phyloP scores from a whole-genome alignment of 1,140 invertebrate genomes.

The Archegozetes longisetosus region DNA sequence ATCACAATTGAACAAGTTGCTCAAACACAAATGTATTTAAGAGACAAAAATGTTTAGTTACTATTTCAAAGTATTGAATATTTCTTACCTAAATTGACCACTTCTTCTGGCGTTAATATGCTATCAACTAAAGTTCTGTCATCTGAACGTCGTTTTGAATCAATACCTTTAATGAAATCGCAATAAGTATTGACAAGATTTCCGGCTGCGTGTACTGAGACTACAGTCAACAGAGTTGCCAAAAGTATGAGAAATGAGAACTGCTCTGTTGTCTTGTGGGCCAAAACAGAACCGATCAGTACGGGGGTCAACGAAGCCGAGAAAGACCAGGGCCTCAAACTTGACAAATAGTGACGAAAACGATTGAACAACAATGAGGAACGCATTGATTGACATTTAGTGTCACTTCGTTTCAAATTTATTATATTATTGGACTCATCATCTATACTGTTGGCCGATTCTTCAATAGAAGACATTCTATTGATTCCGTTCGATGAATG shows the following conservation, averaged over 20 bases:
- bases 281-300: constrained; percentile 62
- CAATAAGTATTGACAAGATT: constrained; percentile 95
- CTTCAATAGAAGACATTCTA: too few relatives aligned
- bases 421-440: too few relatives aligned
- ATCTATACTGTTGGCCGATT: too few relatives aligned
- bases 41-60: too few relatives aligned
- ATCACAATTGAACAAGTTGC: background rate
- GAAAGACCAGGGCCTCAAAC: constrained; percentile 77
- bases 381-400: too few relatives aligned
- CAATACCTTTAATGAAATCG: constrained; percentile 83
- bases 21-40: background rate
- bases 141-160: constrained; percentile 67
- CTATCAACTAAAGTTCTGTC: constrained; percentile 83
- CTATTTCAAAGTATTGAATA: too few relatives aligned
- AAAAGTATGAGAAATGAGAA: constrained; percentile 62
- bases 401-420: too few relatives aligned
- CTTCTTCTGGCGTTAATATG: constrained; percentile 57
- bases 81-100: constrained; percentile 49
- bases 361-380: background rate
- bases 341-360: constrained; percentile 45
- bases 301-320: constrained; percentile 80
- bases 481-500: too few relatives aligned
- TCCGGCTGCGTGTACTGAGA: constrained; percentile 83
- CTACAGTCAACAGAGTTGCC: constrained; percentile 61
- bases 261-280: constrained; percentile 52